Evolutionary conservation across 2,797 vertebrate genomes (phyloP).

Genomic region (Cossypha niveicapilla): DNA sequence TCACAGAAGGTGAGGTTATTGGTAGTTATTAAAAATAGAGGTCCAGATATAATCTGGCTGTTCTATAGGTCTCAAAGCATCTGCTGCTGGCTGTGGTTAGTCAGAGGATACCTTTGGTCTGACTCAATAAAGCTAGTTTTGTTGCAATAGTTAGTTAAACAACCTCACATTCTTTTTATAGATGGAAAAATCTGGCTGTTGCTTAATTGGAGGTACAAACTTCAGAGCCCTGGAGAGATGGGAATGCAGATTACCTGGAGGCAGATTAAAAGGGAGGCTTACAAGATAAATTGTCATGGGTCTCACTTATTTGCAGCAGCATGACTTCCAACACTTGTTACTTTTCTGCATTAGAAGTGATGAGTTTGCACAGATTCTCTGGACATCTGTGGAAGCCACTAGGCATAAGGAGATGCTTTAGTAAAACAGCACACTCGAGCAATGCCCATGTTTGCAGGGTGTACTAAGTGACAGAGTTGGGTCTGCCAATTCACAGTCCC

Average conservation of each 20-base stretch:
- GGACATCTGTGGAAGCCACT: neutral
- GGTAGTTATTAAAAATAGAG: neutral
- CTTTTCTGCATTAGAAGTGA: neutral
- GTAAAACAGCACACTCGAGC: neutral
- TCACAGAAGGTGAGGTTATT: neutral
- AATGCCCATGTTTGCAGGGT: neutral
- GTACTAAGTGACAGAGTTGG: neutral
- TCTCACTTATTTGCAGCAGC: neutral
- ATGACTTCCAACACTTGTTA: neutral
- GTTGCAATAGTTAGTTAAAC: neutral
- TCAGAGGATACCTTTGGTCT: neutral
- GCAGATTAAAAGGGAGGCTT: neutral
- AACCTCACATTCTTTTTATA: neutral
- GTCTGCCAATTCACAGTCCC: neutral
- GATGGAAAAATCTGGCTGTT: neutral
- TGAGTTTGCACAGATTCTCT: neutral
- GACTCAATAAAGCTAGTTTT: slow-evolving; percentile 2
- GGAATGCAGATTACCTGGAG: neutral
- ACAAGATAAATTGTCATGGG: neutral
- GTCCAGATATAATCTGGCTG: neutral
- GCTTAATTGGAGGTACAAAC: neutral
- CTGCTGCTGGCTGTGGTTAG: neutral
- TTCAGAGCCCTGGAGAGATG: neutral
- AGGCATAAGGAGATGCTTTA: neutral
- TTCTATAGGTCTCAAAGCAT: neutral